Conservation (phyloP, 2,797 vertebrate genomes). For the Sebastes umbrosus region DNA sequence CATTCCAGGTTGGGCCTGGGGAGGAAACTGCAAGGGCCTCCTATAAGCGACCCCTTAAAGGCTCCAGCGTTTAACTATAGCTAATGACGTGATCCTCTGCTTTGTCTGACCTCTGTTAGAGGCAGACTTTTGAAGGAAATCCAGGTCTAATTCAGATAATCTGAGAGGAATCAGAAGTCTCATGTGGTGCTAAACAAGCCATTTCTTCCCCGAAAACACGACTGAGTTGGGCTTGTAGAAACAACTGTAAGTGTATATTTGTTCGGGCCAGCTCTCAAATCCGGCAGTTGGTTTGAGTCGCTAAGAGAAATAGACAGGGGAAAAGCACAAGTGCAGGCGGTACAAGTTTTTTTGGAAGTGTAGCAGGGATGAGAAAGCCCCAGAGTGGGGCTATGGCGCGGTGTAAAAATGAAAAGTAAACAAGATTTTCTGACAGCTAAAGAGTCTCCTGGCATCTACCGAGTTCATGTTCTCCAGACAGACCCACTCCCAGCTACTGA, state of each 20-base stretch:
- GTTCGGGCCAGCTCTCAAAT: conserved; percentile 37
- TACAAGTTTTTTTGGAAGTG: conserved; percentile 53
- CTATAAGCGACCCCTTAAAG: conserved; percentile 15
- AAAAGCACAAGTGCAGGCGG: conserved; percentile 43
- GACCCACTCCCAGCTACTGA: conserved; percentile 35
- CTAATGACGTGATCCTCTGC: conserved; percentile 33
- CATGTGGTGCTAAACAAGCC: conserved; percentile 15
- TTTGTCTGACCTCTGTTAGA: conserved; percentile 10
- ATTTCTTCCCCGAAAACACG: conserved; percentile 24
- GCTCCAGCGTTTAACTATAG: conserved; percentile 16
- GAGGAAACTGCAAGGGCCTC: conserved; percentile 34
- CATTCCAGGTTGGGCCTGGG: conserved; percentile 41
- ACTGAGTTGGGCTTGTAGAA: conserved; percentile 26
- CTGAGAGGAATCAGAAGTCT: conserved; percentile 2
- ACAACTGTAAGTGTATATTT: conserved; percentile 41
- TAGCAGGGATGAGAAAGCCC: conserved; percentile 53
- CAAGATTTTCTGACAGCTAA: conserved; percentile 74
- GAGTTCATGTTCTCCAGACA: conserved; percentile 62
- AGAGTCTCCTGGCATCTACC: conserved; percentile 64
- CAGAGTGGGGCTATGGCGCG: conserved; percentile 44
- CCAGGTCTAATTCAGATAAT: conserved; percentile 6
- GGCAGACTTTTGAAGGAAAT: background rate
- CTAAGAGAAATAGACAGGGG: conserved; percentile 45
- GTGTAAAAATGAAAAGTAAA: conserved; percentile 74
- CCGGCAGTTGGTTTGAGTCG: conserved; percentile 30